Evolutionary conservation across 1,140 invertebrate genomes (phyloP).

Genomic region (Drosophila santomea): DNA sequence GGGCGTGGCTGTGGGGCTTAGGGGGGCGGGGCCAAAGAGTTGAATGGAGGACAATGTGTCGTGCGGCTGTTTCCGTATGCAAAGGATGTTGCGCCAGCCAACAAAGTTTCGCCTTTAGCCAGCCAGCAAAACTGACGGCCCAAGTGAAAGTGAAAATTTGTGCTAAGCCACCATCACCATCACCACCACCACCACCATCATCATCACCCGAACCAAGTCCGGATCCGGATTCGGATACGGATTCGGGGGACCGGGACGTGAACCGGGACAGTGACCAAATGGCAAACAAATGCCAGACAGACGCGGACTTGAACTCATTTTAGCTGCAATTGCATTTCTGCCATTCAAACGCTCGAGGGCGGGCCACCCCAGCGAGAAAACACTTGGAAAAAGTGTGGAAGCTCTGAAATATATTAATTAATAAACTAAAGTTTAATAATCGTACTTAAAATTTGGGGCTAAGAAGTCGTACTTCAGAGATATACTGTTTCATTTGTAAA

Average conservation of each 20-base stretch:
- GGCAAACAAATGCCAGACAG: conserved; percentile 66
- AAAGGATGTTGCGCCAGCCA: conserved; percentile 80
- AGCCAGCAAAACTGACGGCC: conserved; percentile 70
- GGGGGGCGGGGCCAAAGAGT: conserved; percentile 61
- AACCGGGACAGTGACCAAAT: conserved; percentile 51
- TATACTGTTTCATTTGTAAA: neutral
- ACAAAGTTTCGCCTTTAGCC: conserved; percentile 75
- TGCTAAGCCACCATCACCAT: conserved; percentile 23
- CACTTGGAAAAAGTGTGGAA: conserved; percentile 4
- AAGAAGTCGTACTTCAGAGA: neutral
- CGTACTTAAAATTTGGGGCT: too few relatives aligned
- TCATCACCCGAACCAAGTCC: neutral
- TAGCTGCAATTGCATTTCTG: conserved; percentile 45
- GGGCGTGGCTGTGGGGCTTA: neutral
- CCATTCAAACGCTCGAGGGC: conserved; percentile 13
- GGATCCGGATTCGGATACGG: neutral
- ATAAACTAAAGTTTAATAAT: too few relatives aligned
- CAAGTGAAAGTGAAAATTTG: conserved; percentile 80
- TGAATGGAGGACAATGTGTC: conserved; percentile 81
- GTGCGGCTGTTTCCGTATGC: conserved; percentile 80
- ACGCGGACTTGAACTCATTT: conserved; percentile 74
- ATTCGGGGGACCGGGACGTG: conserved; percentile 11
- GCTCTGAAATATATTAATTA: too few relatives aligned
- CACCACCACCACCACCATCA: too few relatives aligned
- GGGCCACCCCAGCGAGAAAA: conserved; percentile 14